Base-by-base conservation (phyloP, 2,888 invertebrate genomes). In the Latheticus oryzae region DNA sequence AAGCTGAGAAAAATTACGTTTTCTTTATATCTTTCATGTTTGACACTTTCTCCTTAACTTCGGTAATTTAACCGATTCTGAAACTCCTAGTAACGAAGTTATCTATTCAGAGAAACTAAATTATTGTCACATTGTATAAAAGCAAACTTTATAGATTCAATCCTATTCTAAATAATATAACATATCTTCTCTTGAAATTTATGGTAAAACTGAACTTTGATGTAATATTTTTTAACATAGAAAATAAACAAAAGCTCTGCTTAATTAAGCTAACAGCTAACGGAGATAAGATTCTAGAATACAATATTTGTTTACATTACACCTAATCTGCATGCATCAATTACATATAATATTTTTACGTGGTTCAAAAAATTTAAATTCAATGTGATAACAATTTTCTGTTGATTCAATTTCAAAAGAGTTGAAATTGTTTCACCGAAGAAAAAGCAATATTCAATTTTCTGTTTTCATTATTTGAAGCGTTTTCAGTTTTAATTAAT, bases 61-160 rank as follows among this genome's bases (percentile, higher is more conserved):
- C 21, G 28, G 19, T 45, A 30, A 45, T 45, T 45, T 28, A 13
- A 32, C 30, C 30, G 32, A 45, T 45, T 45, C 45, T 12, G 45
- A 45, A 45, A 45, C 45, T 43, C 43, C 21, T 45, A 45, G 32
- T 43, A 30, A 45, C 45, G 45, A 45, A 45, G 30, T 45, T 45
- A 45, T 21, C 26, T 19, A 45, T 45, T 45, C 30, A 45, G 21
- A 7, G 30, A 17, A 2, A 45, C 30, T 32, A 30, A 35, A 47
- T 47, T 47, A 47, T 47, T 47, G 47, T 47, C 33, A 35, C 47
- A 23, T 24, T 47, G 33, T 35, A 47, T 47, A 47, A 47, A n/a
- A 47, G 47, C 35, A 35, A 47, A 47, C 23, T 47, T 45, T 23
- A 47, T 11, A 16, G 13, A 24, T 12, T 24, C 23, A 40, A 23